These are phyloP conservation scores for Trypoxylon attenuatum DNA, from an alignment of 2,888 invertebrate genomes.

Conservation along the genomic window DNA sequence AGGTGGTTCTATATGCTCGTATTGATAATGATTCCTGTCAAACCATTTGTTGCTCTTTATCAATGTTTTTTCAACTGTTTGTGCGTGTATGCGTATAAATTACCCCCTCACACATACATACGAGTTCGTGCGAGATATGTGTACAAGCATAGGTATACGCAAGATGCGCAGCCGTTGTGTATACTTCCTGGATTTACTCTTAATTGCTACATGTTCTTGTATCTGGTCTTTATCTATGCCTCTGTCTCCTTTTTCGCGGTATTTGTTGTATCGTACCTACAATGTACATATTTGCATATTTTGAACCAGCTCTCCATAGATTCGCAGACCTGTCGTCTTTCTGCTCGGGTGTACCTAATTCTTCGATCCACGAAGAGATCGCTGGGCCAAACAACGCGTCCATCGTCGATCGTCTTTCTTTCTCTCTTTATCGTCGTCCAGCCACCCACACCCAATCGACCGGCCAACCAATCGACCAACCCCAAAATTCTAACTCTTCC, in stretches of 20 bases:
- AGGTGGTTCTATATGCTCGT: constrained; percentile 63
- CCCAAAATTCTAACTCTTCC: not conserved
- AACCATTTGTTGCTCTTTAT: constrained; percentile 46
- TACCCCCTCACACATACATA: not conserved
- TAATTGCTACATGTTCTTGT: constrained; percentile 66
- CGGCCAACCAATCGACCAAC: not conserved
- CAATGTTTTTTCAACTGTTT: constrained; percentile 29
- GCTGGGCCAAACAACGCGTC: constrained; percentile 31
- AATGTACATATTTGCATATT: constrained; percentile 38
- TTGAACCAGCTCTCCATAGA: constrained; percentile 38
- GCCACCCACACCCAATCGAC: not conserved
- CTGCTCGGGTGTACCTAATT: constrained; percentile 28
- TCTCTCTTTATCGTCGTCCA: not conserved
- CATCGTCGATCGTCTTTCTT: constrained; percentile 24
- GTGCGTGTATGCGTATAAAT: constrained; percentile 32
- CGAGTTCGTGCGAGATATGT: constrained; percentile 33
- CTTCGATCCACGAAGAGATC: constrained; percentile 33
- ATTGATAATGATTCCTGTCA: constrained; percentile 41
- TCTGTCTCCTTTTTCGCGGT: constrained; percentile 36
- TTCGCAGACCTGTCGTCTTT: constrained; percentile 37
- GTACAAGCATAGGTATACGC: constrained; percentile 54
- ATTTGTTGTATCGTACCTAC: constrained; percentile 41
- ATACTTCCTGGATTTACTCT: constrained; percentile 66
- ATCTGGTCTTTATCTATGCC: constrained; percentile 59
- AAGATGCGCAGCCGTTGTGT: constrained; percentile 48